Evolutionary conservation across 2,113 vertebrate species (phyloP).

Genomic region (Elanus axillaris): DNA sequence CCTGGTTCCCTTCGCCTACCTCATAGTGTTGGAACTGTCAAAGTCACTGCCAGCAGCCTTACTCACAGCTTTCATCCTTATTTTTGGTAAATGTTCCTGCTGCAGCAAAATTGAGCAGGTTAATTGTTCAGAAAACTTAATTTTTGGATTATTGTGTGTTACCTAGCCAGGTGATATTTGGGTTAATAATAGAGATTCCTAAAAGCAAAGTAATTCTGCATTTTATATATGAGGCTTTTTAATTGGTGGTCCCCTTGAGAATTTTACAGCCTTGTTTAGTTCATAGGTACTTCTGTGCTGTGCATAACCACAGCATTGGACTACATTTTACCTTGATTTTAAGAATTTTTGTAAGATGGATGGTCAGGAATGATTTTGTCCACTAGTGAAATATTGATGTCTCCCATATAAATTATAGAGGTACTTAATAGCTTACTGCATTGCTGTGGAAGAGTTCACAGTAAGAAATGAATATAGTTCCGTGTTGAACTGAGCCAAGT

Average conservation of each 20-base stretch:
- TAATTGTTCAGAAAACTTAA: background rate
- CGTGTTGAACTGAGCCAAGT: background rate
- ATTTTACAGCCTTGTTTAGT: background rate
- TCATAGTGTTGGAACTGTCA: constrained; percentile 87
- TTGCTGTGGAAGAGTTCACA: background rate
- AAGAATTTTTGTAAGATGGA: background rate
- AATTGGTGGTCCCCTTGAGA: background rate
- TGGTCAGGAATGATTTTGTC: background rate
- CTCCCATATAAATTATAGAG: background rate
- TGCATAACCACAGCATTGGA: background rate
- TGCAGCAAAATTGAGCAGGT: background rate
- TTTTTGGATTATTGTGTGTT: background rate
- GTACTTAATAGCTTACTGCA: background rate
- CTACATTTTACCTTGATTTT: background rate
- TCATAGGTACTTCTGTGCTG: background rate
- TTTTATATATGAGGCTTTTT: background rate
- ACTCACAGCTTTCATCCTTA: constrained; percentile 82
- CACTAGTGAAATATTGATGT: background rate
- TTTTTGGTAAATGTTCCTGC: constrained; percentile 84
- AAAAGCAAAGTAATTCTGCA: background rate
- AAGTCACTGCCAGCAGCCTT: constrained; percentile 82
- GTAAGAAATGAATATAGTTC: background rate
- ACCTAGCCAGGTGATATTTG: background rate
- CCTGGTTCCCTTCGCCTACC: constrained; percentile 86
- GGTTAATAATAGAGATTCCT: background rate